Evolutionary conservation across 2,113 vertebrate genomes (phyloP).

Genomic region (Cardinalis cardinalis): DNA sequence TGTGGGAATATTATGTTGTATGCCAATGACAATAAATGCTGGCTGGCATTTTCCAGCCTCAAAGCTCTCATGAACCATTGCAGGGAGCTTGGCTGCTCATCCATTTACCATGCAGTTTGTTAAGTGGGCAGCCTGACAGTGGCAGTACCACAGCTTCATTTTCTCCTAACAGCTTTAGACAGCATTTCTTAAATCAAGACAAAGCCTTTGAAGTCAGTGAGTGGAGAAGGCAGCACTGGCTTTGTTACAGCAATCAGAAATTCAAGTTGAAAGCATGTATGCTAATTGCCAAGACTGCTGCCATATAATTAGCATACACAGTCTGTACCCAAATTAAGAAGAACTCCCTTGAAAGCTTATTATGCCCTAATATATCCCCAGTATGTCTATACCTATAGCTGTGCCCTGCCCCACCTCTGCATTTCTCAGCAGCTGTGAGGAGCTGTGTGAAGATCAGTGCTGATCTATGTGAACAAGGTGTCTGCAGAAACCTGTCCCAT

Average conservation of each 20-base stretch:
- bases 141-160: neutral
- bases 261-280: neutral
- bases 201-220: conserved; percentile 17
- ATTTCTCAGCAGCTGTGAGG: neutral
- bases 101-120: neutral
- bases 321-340: conserved; percentile 32
- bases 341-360: conserved; percentile 12
- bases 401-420: neutral
- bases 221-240: neutral
- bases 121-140: conserved; percentile 2
- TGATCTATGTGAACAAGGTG: neutral
- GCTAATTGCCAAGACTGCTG: conserved; percentile 16
- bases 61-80: neutral
- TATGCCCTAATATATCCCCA: neutral
- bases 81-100: conserved; percentile 6
- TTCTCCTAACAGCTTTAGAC: neutral
- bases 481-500: neutral
- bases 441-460: neutral
- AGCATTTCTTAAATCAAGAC: neutral
- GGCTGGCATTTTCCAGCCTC: neutral
- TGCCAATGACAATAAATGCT: neutral
- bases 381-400: neutral
- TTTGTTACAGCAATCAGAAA: conserved; percentile 24
- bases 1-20: neutral
- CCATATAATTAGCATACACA: conserved; percentile 30